A percentile compares a stretch with the other conserved stretches of the same genome.
phyloP scores from a whole-genome alignment of 2,888 invertebrate species.

The Acrocyrtus sp. region DNA sequence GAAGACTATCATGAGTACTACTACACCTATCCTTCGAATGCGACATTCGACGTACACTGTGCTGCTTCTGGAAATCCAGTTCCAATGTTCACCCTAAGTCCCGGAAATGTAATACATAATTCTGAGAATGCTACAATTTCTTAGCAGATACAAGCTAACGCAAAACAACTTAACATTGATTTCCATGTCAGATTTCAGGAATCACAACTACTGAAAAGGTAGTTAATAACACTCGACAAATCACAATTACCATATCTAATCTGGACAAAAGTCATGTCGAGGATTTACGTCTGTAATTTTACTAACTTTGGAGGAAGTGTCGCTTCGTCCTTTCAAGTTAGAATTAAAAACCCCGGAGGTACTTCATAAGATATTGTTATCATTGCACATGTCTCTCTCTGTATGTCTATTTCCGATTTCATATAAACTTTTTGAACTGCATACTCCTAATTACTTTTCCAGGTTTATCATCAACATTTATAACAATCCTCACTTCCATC shows the following conservation, averaged over 20 bases:
- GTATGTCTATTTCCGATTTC: too few species aligned
- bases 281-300: slow-evolving; percentile 31
- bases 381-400: too few species aligned
- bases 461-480: slow-evolving; percentile 1
- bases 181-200: too few species aligned
- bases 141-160: too few species aligned
- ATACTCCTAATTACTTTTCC: background rate
- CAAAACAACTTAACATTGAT: too few species aligned
- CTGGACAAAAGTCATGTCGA: slow-evolving; percentile 24
- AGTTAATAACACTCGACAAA: too few species aligned
- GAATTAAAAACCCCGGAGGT: too few species aligned
- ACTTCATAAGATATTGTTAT: too few species aligned
- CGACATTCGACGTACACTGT: background rate
- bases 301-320: slow-evolving; percentile 2
- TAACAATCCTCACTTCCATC: slow-evolving; percentile 15
- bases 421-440: background rate
- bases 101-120: slow-evolving; percentile 7
- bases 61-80: background rate
- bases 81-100: background rate
- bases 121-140: too few species aligned
- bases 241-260: background rate
- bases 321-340: too few species aligned
- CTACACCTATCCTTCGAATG: background rate
- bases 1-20: too few species aligned
- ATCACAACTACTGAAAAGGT: too few species aligned